Percentiles rank a stretch among this genome's conserved stretches.
Evolutionary conservation across 2,888 invertebrate species (phyloP).

Genomic region (Agrotis puta): DNA sequence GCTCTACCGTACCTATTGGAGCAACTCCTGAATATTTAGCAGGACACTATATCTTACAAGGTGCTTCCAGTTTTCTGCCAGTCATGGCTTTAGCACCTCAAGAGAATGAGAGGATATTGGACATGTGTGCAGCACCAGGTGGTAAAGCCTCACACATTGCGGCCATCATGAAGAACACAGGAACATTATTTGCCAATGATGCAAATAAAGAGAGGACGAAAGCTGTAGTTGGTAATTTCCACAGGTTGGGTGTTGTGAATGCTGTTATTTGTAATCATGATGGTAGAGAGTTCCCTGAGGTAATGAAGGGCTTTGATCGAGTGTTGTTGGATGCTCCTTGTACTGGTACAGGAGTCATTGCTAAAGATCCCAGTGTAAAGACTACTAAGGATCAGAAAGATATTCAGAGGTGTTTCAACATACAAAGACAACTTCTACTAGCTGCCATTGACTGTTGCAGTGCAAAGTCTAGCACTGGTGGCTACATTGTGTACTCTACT

Average conservation of each 20-base stretch:
- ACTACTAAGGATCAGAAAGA: constrained; percentile 97
- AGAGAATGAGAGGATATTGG: constrained; percentile 98
- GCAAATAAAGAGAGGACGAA: constrained; percentile 96
- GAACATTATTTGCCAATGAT: constrained; percentile 98
- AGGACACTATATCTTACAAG: constrained; percentile 99
- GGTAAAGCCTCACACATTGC: constrained; percentile 99
- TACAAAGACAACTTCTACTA: constrained; percentile 97
- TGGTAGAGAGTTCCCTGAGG: constrained; percentile 95
- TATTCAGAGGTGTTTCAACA: constrained; percentile 96
- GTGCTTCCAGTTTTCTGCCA: constrained; percentile 98
- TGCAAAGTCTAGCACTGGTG: constrained; percentile 97
- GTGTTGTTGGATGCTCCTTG: constrained; percentile 99
- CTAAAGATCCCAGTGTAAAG: constrained; percentile 99
- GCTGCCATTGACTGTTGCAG: constrained; percentile 99
- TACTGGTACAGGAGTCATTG: constrained; percentile 99
- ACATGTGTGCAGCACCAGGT: constrained; percentile 99
- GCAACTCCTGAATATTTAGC: constrained; percentile 99
- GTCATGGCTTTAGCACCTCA: constrained; percentile 99
- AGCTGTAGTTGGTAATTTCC: constrained; percentile 98
- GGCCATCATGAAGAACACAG: constrained; percentile 99
- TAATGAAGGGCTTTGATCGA: constrained; percentile 98
- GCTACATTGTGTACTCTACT: constrained; percentile 99
- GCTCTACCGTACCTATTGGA: constrained; percentile 98
- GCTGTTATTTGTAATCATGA: constrained; percentile 97
- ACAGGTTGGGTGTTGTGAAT: constrained; percentile 98